Base-by-base conservation (phyloP, 2,113 vertebrate genomes). In the Paramisgurnus dabryanus region DNA sequence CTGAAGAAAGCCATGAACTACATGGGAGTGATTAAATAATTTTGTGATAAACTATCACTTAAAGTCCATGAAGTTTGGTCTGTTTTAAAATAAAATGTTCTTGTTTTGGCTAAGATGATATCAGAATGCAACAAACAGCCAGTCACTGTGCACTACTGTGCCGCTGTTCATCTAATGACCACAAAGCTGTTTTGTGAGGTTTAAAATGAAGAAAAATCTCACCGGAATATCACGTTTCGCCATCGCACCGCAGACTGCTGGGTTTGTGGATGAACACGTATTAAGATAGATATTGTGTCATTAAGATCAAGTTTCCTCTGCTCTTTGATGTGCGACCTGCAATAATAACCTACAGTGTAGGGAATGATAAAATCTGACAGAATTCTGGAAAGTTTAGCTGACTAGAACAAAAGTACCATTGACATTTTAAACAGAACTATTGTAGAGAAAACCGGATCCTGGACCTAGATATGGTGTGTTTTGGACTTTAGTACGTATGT, bases 301-400 rank as follows among this genome's bases (percentile, higher is more conserved):
- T 78, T 79, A 64, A 18, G 65, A 82, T 74, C 70, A 65, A 76
- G 34, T 78, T 71, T 84, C 73, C 49, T 58, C 60, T 39, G 18
- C 45, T 10, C 67, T 79, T 76, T 76, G 61, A 67, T 63, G 67
- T 76, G 81, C 7, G 73, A 64, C 67, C 55, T 76, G 73, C 22
- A 76, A 67, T 67, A 80, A 80, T n/a, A 73, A 63, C 22, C 18
- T 63, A 18, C 41, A 69, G 57, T 17, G 60, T 74, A 4, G 17
- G 40, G 47, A 43, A 49, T 34, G 27, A 34, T 17, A 60, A 39
- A 39, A 65, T 61, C 57, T 34, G 72, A 58, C 78, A 40, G 27
- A 27, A 18, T 27, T 50, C 63, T 53, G 69, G 57, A 66, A 79
- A 6, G 34, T 69, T 74, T 61, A 27, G 10, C 3, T 70, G 77